Conservation (phyloP, 2,888 invertebrate species). For the Heliconius cydno region DNA sequence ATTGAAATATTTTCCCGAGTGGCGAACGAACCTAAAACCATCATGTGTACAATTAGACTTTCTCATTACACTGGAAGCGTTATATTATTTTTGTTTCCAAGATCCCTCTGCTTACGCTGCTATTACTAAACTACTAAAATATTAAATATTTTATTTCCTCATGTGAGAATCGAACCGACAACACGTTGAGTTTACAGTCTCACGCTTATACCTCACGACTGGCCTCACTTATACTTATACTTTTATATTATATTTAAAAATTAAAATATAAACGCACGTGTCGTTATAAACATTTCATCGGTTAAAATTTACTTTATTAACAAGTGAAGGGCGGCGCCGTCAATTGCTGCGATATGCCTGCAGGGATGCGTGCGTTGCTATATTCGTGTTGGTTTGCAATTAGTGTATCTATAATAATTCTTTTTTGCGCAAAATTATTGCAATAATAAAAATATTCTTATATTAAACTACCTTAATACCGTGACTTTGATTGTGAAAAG, state of each 20-base stretch:
- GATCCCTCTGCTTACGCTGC: too few relatives aligned
- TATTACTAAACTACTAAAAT: too few relatives aligned
- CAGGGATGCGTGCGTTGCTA: constrained; percentile 13
- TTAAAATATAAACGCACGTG: not conserved
- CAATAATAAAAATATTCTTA: constrained; percentile 1
- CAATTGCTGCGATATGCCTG: constrained; percentile 31
- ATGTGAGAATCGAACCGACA: too few relatives aligned
- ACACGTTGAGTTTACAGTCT: too few relatives aligned
- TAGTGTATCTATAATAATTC: not conserved
- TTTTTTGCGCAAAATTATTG: not conserved
- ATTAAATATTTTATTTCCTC: too few relatives aligned
- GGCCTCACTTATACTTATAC: too few relatives aligned
- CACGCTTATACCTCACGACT: too few relatives aligned
- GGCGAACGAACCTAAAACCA: too few relatives aligned
- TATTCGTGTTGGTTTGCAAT: constrained; percentile 8
- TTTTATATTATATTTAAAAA: not conserved
- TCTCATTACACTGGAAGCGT: too few relatives aligned
- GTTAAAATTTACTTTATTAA: constrained; percentile 23
- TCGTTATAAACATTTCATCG: constrained; percentile 14
- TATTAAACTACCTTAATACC: not conserved
- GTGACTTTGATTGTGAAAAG: not conserved
- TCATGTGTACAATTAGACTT: too few relatives aligned
- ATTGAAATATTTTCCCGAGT: too few relatives aligned
- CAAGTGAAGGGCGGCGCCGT: constrained; percentile 15
- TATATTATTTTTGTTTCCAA: too few relatives aligned